Evolutionary conservation across 2,888 invertebrate species (phyloP).

Genomic region (Portevinia maculata): DNA sequence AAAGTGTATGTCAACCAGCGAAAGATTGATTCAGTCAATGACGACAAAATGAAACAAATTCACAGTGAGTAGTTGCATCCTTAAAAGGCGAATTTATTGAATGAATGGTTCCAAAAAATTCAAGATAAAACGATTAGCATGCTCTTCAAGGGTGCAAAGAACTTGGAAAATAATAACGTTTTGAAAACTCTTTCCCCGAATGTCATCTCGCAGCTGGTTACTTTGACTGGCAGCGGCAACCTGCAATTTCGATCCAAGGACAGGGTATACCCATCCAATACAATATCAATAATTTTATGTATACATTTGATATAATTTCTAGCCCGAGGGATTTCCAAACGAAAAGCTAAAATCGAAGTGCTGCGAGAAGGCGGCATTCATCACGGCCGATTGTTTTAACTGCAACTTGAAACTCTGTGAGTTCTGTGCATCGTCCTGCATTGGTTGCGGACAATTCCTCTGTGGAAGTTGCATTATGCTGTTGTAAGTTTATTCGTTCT

Average conservation of each 20-base stretch:
- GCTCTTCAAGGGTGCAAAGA: conserved; percentile 71
- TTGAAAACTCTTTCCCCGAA: neutral
- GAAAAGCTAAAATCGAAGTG: conserved; percentile 66
- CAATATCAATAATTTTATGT: neutral
- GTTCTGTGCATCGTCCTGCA: conserved; percentile 75
- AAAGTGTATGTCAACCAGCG: conserved; percentile 75
- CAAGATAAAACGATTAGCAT: conserved; percentile 73
- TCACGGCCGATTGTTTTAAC: conserved; percentile 73
- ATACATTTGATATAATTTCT: neutral
- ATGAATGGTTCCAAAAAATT: neutral
- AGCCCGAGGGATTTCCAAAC: conserved; percentile 62
- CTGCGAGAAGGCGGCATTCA: conserved; percentile 72
- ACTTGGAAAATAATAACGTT: conserved; percentile 51
- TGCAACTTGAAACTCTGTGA: conserved; percentile 75
- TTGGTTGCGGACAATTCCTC: conserved; percentile 66
- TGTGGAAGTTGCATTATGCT: conserved; percentile 74
- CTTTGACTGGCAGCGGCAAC: conserved; percentile 66
- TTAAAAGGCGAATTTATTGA: neutral
- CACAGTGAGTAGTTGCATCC: conserved; percentile 61
- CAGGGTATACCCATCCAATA: conserved; percentile 41
- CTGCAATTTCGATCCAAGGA: conserved; percentile 50
- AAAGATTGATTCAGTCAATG: conserved; percentile 53
- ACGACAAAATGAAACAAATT: conserved; percentile 73
- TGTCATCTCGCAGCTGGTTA: conserved; percentile 45
- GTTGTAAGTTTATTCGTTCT: conserved; percentile 71